These are phyloP conservation scores for Proisotoma minuta DNA, from an alignment of 2,888 invertebrate genomes.

Conservation along the genomic window DNA sequence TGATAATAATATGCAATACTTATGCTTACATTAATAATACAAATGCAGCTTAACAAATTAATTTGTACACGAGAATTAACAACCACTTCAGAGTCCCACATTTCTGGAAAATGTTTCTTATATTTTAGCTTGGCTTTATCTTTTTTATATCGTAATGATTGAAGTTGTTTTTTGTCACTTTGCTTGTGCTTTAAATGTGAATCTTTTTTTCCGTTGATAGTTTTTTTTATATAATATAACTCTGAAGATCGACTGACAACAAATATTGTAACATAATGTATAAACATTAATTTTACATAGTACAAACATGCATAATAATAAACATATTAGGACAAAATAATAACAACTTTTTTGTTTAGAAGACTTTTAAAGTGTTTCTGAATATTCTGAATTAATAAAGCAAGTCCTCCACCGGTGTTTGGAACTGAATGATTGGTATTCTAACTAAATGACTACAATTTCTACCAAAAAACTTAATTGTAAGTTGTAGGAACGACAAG, in stretches of 20 bases:
- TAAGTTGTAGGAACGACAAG: not conserved
- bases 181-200: not conserved
- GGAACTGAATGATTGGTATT: not conserved
- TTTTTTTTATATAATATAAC: not conserved
- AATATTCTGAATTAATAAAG: not conserved
- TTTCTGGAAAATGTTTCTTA: not conserved
- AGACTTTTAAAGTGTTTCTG: not conserved
- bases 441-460: not conserved
- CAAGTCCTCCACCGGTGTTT: not conserved
- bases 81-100: constrained; percentile 3
- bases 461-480: not conserved
- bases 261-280: not conserved
- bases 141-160: too few relatives aligned
- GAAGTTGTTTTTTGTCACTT: constrained; percentile 1
- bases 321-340: too few relatives aligned
- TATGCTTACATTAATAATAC: constrained; percentile 1
- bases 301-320: too few relatives aligned
- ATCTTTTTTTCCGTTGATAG: not conserved
- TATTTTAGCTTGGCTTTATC: too few relatives aligned
- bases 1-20: constrained; percentile 4
- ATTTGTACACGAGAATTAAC: constrained; percentile 12
- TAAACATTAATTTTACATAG: too few relatives aligned
- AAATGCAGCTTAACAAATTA: constrained; percentile 8
- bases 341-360: not conserved
- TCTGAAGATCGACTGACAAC: not conserved